These are phyloP conservation scores for Lepidurus couesii DNA, from an alignment of 1,140 invertebrate genomes.

Conservation along the genomic window DNA sequence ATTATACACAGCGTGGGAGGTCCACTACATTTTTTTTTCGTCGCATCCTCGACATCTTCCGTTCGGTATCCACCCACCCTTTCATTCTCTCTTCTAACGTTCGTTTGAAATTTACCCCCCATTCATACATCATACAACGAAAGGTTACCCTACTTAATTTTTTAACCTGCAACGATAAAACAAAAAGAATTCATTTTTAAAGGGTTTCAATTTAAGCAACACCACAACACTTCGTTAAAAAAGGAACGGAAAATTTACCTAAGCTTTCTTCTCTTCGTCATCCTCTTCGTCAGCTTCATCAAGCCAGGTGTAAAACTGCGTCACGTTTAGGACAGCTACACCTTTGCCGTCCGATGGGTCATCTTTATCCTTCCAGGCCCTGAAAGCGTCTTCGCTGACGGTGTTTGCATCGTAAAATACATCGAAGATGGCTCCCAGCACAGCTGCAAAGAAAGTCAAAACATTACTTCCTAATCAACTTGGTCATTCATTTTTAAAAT, in stretches of 20 bases:
- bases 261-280: conserved; percentile 34
- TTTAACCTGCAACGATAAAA: neutral
- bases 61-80: conserved; percentile 23
- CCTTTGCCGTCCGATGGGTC: conserved; percentile 54
- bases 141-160: conserved; percentile 16
- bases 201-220: neutral
- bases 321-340: conserved; percentile 51
- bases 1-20: conserved; percentile 21
- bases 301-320: conserved; percentile 55
- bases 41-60: conserved; percentile 19
- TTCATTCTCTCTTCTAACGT: conserved; percentile 27
- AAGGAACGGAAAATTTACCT: neutral
- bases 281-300: conserved; percentile 50
- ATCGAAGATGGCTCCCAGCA: conserved; percentile 52
- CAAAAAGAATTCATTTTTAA: neutral
- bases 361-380: conserved; percentile 52
- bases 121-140: conserved; percentile 9
- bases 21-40: conserved; percentile 10
- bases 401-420: conserved; percentile 54
- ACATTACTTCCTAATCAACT: neutral
- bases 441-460: conserved; percentile 42
- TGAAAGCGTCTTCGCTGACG: conserved; percentile 57
- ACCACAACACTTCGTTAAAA: neutral
- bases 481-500: neutral
- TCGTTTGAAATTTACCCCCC: conserved; percentile 4